These are phyloP conservation scores for Andricus curvator DNA, from an alignment of 2,888 invertebrate genomes.

Conservation along the genomic window DNA sequence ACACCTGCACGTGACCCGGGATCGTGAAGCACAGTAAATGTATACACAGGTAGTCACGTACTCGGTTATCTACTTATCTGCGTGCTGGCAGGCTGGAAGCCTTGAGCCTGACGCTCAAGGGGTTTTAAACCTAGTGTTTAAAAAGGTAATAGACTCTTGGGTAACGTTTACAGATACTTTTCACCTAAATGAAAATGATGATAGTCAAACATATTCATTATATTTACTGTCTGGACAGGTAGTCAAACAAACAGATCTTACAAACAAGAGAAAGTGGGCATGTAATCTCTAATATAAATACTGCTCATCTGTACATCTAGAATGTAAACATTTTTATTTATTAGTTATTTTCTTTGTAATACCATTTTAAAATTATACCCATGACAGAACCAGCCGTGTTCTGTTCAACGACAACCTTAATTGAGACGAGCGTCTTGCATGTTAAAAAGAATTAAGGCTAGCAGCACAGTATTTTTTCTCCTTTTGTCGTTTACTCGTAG, in stretches of 20 bases:
- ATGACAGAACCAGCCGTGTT: slow-evolving; percentile 3
- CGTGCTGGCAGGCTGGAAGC: slow-evolving; percentile 48
- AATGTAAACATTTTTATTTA: background rate
- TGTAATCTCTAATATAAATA: background rate
- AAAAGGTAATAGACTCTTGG: slow-evolving; percentile 37
- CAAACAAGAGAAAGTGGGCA: background rate
- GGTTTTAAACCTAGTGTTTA: slow-evolving; percentile 32
- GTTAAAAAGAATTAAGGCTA: slow-evolving; percentile 6
- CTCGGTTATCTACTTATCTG: slow-evolving; percentile 62
- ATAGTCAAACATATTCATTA: slow-evolving; percentile 19
- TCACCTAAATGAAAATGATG: slow-evolving; percentile 25
- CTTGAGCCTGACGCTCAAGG: slow-evolving; percentile 30
- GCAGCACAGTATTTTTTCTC: background rate
- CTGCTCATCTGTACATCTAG: background rate
- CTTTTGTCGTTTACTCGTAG: background rate
- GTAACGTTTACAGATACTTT: slow-evolving; percentile 38
- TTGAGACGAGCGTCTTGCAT: slow-evolving; percentile 39
- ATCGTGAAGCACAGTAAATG: slow-evolving; percentile 55
- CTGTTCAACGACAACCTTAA: slow-evolving; percentile 17
- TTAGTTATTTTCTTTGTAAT: background rate
- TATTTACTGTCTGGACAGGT: background rate
- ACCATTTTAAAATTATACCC: background rate
- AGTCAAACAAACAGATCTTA: slow-evolving; percentile 3
- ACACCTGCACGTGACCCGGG: slow-evolving; percentile 60
- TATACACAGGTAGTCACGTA: slow-evolving; percentile 63